phyloP scores from a whole-genome alignment of 1,140 invertebrate genomes.

The Drosophila takahashii region DNA sequence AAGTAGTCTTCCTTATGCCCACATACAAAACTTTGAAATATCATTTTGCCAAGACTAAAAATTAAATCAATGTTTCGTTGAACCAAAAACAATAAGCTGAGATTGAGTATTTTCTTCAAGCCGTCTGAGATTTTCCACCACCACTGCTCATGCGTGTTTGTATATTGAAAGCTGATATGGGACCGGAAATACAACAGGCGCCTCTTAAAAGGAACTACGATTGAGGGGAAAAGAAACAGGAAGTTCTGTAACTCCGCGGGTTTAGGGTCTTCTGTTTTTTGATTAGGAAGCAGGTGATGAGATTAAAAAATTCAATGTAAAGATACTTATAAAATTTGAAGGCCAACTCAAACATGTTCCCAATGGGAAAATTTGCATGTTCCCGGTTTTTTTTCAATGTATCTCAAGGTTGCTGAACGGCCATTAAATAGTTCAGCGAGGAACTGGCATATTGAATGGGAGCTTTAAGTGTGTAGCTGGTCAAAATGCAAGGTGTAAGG shows the following conservation, averaged over 20 bases:
- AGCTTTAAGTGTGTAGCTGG: neutral
- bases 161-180: conserved; percentile 34
- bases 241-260: conserved; percentile 13
- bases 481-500: conserved; percentile 7
- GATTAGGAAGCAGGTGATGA: conserved; percentile 13
- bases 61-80: neutral
- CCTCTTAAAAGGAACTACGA: conserved; percentile 11
- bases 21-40: neutral
- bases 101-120: neutral
- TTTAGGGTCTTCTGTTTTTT: neutral
- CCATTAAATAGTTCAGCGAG: neutral
- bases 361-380: neutral
- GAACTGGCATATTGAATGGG: conserved; percentile 1
- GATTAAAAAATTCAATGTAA: neutral
- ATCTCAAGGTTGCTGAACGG: conserved; percentile 14
- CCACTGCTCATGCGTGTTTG: neutral
- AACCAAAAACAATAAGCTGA: neutral
- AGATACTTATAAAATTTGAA: neutral
- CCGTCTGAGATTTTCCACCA: neutral
- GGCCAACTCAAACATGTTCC: neutral
- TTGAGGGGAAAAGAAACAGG: conserved; percentile 22
- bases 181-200: conserved; percentile 32
- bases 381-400: neutral
- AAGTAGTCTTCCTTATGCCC: neutral
- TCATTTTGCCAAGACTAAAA: neutral